A percentile compares a stretch with the other conserved stretches of the same genome.
Evolutionary conservation across 2,888 invertebrate species (phyloP).

Genomic region (Drosophila eohydei): DNA sequence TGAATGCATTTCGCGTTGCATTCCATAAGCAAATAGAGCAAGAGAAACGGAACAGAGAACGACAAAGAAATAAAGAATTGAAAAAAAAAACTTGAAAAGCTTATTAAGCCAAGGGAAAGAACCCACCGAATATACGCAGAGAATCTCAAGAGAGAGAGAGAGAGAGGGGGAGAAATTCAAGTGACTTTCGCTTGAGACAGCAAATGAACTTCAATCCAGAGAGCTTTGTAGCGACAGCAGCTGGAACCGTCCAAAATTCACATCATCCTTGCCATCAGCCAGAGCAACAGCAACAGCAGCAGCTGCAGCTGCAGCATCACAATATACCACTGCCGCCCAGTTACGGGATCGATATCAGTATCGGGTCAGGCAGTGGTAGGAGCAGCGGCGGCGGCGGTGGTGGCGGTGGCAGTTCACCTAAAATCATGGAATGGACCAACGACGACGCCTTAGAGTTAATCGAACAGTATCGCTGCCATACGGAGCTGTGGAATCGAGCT

Average conservation of each 20-base stretch:
- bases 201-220: slow-evolving; percentile 80
- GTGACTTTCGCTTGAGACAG: slow-evolving; percentile 21
- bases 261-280: slow-evolving; percentile 28
- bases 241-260: slow-evolving; percentile 53
- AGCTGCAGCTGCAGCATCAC: slow-evolving; percentile 11
- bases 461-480: slow-evolving; percentile 84
- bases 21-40: slow-evolving; percentile 53
- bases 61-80: not conserved
- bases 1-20: slow-evolving; percentile 74
- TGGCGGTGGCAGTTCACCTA: slow-evolving; percentile 56
- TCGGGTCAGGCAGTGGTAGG: slow-evolving; percentile 22
- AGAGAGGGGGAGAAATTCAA: slow-evolving; percentile 2
- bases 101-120: slow-evolving; percentile 36
- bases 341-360: slow-evolving; percentile 18
- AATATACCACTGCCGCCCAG: slow-evolving; percentile 63
- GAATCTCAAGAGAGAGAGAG: not conserved
- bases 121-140: slow-evolving; percentile 35
- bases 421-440: slow-evolving; percentile 84
- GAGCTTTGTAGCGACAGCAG: slow-evolving; percentile 64
- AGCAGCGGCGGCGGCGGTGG: slow-evolving; percentile 15
- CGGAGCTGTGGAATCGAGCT: slow-evolving; percentile 84
- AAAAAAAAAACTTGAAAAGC: not conserved
- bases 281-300: slow-evolving; percentile 13
- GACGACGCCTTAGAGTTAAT: slow-evolving; percentile 84
- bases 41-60: slow-evolving; percentile 24